A percentile compares a stretch with the other conserved stretches of the same genome.
Conservation (phyloP, 2,888 invertebrate species). For the Mimachlamys varia region DNA sequence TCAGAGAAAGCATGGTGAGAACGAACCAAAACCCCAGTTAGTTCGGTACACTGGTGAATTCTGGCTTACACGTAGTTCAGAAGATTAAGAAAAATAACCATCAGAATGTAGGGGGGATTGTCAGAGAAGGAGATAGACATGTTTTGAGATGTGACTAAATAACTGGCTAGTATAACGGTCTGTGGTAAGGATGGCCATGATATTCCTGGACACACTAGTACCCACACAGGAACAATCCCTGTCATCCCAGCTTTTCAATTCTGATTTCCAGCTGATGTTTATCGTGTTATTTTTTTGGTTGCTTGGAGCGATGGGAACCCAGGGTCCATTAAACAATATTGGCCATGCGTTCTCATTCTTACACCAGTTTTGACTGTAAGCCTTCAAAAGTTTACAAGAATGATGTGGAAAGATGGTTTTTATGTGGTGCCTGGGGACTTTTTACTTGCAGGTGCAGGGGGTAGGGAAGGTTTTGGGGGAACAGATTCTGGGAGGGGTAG, state of each 20-base stretch:
- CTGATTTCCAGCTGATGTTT: conserved; percentile 15
- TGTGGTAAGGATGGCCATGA: background rate
- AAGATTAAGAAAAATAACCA: background rate
- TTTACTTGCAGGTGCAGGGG: conserved; percentile 23
- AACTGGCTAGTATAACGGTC: background rate
- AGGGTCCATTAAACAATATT: background rate
- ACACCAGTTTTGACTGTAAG: conserved; percentile 4
- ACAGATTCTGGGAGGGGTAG: background rate
- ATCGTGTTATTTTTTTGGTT: background rate
- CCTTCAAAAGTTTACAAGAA: conserved; percentile 19
- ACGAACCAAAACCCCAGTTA: background rate
- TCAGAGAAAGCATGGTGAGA: conserved; percentile 21
- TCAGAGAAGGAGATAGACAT: background rate
- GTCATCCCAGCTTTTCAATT: background rate
- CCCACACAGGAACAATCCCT: background rate
- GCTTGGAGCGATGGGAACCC: background rate
- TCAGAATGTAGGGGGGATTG: background rate
- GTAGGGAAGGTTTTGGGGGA: background rate
- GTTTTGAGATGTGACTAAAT: background rate
- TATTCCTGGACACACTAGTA: background rate
- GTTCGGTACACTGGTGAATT: background rate
- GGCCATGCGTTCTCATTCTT: conserved; percentile 15
- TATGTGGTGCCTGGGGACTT: background rate
- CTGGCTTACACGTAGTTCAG: background rate
- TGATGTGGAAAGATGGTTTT: background rate